Base-by-base conservation (phyloP, 2,113 vertebrate genomes). In the Petrocephalus microphthalmus region DNA sequence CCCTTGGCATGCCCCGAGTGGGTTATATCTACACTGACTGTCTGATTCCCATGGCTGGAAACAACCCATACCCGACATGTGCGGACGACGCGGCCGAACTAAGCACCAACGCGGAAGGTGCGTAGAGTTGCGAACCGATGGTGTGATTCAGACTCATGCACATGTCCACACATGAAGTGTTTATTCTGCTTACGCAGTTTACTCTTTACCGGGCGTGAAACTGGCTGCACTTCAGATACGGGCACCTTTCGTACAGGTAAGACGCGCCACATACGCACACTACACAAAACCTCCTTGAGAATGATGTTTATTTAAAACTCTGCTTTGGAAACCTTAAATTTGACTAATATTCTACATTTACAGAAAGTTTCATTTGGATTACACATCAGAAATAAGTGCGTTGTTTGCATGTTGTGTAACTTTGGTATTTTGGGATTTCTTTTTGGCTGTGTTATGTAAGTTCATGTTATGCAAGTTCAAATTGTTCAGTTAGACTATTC, bases 21-120 rank as follows among this genome's bases (percentile, higher is more conserved):
- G 98, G 98, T 74, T 96, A 97, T 93, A 94, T 99, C 64, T 98
- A 99, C 93, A 97, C 97, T 0, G 97, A 98, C 89, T 98, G 98
- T 90, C 95, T 99, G 85, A 96, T 97, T 88, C 98, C 98, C 0
- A 97, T 99, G 96, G 96, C 95, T 81, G 98, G 98, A 64, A 99
- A 97, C 93, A 97, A 99, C 93, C 98, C 98, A 0, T 99, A 98
- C 91, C 93, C 96, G 90, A 95, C 94, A 84, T 91, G 94, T 78
- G 93, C 95, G 89, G 96, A 96, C 37, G 95, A 97, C 82, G 92
- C 96, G 0, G 22, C 91, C 2, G 96, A 98, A 88, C 93, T 99
- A 86, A 96, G 97, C 92, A 98, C 95, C 87, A 96, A 97, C 57
- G 96, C 97, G 90, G 98, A 99, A 96, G 97, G 98, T 99, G 85